Conservation (phyloP, 2,888 invertebrate genomes). For the Slavum lentiscoides region DNA sequence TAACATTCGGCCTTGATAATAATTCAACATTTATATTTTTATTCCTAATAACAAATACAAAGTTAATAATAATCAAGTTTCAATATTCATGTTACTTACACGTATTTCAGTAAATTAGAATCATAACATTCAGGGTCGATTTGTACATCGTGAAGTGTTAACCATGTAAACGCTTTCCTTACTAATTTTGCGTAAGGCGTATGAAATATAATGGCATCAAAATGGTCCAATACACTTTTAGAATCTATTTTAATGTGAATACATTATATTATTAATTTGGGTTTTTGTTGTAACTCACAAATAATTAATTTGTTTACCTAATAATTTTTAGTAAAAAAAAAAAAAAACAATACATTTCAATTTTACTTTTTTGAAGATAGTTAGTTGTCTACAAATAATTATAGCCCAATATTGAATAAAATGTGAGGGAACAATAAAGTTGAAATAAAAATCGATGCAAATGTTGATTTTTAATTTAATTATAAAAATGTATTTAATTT, state of each 20-base stretch:
- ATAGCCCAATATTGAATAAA: no score
- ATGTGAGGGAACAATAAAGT: no score
- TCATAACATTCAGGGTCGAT: conserved; percentile 61
- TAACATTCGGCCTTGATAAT: conserved; percentile 60
- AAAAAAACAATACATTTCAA: no score
- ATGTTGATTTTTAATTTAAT: no score
- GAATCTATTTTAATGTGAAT: conserved; percentile 1
- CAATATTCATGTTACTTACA: conserved; percentile 15
- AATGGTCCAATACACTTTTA: conserved; percentile 64
- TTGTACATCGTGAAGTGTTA: conserved; percentile 76
- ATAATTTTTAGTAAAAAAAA: no score
- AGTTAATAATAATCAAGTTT: not conserved
- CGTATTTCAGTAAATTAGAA: conserved; percentile 20
- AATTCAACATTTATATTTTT: conserved; percentile 13
- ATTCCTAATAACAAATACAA: not conserved
- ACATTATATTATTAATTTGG: not conserved
- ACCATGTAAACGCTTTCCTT: conserved; percentile 92
- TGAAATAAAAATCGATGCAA: no score
- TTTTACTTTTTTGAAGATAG: no score
- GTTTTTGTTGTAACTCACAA: no score
- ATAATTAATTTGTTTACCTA: no score
- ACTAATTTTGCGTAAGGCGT: conserved; percentile 96
- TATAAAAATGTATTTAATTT: not conserved
- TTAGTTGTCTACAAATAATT: no score
- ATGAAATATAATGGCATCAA: conserved; percentile 87